These are phyloP conservation scores for Trisateles emortualis DNA, from an alignment of 2,888 invertebrate genomes.

Conservation along the genomic window DNA sequence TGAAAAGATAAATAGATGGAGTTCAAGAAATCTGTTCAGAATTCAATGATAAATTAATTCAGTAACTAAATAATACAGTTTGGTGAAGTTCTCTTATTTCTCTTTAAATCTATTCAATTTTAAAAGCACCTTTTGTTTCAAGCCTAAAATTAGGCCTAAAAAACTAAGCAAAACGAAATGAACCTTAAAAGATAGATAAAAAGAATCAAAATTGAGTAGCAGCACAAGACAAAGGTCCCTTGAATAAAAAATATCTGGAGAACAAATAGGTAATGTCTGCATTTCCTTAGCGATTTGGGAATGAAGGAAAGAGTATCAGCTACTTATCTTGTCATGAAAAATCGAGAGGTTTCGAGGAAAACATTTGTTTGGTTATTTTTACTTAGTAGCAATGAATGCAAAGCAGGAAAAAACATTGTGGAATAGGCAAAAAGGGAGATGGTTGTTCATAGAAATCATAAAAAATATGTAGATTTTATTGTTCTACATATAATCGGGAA, in stretches of 20 bases:
- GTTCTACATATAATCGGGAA: neutral
- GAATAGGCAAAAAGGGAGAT: neutral
- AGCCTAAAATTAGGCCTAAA: neutral
- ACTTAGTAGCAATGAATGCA: neutral
- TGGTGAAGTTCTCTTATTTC: constrained; percentile 46
- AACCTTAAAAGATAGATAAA: neutral
- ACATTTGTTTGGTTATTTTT: constrained; percentile 6
- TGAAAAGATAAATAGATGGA: constrained; percentile 19
- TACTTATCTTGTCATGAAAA: constrained; percentile 36
- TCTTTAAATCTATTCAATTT: constrained; percentile 51
- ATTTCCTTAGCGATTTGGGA: constrained; percentile 36
- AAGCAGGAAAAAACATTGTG: constrained; percentile 4
- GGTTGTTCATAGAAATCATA: neutral
- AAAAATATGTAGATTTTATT: neutral
- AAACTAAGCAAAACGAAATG: neutral
- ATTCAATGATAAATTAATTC: constrained; percentile 48
- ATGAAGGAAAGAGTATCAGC: constrained; percentile 20
- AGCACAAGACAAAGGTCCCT: neutral
- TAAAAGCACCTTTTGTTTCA: constrained; percentile 32
- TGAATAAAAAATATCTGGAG: constrained; percentile 28
- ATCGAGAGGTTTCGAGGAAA: constrained; percentile 25
- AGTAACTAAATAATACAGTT: constrained; percentile 50
- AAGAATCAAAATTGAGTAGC: neutral
- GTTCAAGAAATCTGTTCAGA: constrained; percentile 17
- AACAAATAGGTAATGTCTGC: constrained; percentile 25